Percentiles rank a stretch among this genome's conserved stretches.
These are phyloP conservation scores for Apeira syringaria DNA, from an alignment of 2,888 invertebrate species.

Conservation along the genomic window DNA sequence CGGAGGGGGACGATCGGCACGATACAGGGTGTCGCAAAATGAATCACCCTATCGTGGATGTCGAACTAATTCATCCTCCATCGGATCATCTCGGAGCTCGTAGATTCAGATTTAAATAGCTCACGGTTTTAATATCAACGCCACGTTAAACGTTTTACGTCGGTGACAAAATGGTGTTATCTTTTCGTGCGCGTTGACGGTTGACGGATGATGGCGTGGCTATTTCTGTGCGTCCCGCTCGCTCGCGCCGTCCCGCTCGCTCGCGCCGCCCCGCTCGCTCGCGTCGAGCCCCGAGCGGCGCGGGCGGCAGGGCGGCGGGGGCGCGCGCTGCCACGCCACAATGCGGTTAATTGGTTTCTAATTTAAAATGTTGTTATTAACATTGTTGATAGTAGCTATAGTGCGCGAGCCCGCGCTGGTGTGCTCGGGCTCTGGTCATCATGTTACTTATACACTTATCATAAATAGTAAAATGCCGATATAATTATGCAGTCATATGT, in stretches of 20 bases:
- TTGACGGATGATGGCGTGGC: constrained; percentile 11
- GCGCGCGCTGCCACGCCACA: constrained; percentile 33
- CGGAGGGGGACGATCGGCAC: too few relatives aligned
- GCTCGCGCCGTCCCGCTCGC: too few relatives aligned
- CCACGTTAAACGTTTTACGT: constrained; percentile 1
- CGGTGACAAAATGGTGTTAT: constrained; percentile 1
- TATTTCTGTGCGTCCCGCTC: constrained; percentile 10
- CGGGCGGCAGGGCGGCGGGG: not conserved
- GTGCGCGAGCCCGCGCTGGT: too few relatives aligned
- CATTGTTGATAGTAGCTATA: constrained; percentile 14
- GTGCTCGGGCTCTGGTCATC: too few relatives aligned
- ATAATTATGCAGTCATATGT: too few relatives aligned
- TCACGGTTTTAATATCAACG: not conserved
- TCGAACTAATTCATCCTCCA: not conserved
- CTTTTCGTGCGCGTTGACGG: not conserved
- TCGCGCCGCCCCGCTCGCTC: too few relatives aligned
- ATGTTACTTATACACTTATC: too few relatives aligned
- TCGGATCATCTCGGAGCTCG: not conserved
- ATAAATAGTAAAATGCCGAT: too few relatives aligned
- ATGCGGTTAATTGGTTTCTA: constrained; percentile 48
- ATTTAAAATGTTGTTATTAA: constrained; percentile 26
- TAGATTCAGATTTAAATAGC: not conserved
- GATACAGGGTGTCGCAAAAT: too few relatives aligned
- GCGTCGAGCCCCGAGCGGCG: not conserved
- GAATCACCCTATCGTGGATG: too few relatives aligned